Base-by-base conservation (phyloP, 2,113 vertebrate species). In the Phylloscopus trochilus region DNA sequence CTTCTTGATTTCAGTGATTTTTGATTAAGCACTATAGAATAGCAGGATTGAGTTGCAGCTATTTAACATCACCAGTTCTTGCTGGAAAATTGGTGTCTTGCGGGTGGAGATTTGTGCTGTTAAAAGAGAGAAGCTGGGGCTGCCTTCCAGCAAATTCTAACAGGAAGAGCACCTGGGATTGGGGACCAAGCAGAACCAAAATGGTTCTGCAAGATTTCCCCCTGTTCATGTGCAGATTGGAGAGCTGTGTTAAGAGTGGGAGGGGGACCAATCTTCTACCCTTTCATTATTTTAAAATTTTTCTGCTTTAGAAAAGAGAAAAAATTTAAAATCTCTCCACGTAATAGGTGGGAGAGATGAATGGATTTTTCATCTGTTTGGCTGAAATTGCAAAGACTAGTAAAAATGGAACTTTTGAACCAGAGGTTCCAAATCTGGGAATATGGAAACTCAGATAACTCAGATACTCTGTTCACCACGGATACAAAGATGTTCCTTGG, bases 111-210 rank as follows among this genome's bases (percentile, higher is more conserved):
- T 28, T 31, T 22, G 2, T 43, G 62, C 17, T 23, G 12, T 7
- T n/a, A 11, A 81, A 88, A 59, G 56, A 30, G 46, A 58, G 47
- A 35, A 52, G 60, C 24, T 41, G 66, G 83, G 56, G 19, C 37
- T 76, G 44, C 11, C 51, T 58, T 70, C 44, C 59, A 26, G 55
- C 26, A 83, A 14, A 22, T n/a, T 55, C 53, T 15, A 6, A 15
- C 8, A 1, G 2, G 4, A 74, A 46, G 22, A 52, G 23, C 1
- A 3, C 0, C 0, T 15, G 43, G 31, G 8, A 47, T 35, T 77
- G 73, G 64, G 16, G 31, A 30, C 31, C 10, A 9, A 39, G 26
- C 9, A 30, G 84, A 74, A 63, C 8, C 7, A 9, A n/a, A 60
- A 39, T 66, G 56, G 13, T 33, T 46, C 7, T 26, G 49, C 30